These are phyloP conservation scores for Cranoglanis bouderius DNA, from an alignment of 2,113 vertebrate species.

Conservation along the genomic window DNA sequence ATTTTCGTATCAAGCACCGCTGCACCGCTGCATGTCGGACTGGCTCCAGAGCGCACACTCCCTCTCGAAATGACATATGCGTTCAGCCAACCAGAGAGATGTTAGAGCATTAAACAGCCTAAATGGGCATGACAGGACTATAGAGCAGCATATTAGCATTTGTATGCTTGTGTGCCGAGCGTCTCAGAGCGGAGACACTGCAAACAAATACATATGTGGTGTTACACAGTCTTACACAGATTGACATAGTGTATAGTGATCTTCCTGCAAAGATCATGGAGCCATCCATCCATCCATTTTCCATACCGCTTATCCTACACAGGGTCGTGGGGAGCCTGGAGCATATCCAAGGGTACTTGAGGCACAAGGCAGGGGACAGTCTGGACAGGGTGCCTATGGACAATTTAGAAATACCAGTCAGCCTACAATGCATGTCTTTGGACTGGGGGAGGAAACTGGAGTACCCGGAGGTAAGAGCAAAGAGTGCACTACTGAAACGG, in stretches of 20 bases:
- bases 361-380: too few relatives aligned
- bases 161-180: conserved; percentile 40
- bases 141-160: conserved; percentile 72
- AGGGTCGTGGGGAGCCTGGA: too few relatives aligned
- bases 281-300: too few relatives aligned
- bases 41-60: conserved; percentile 76
- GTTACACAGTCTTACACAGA: background rate
- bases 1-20: conserved; percentile 77
- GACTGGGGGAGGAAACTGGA: too few relatives aligned
- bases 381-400: too few relatives aligned
- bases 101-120: conserved; percentile 77
- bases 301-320: too few relatives aligned
- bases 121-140: conserved; percentile 77
- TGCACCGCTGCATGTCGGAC: conserved; percentile 74
- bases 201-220: background rate
- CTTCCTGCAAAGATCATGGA: background rate
- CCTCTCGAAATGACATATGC: conserved; percentile 89
- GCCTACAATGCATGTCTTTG: too few relatives aligned
- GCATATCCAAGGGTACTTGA: too few relatives aligned
- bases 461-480: background rate
- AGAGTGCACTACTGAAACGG: background rate
- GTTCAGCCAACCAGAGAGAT: conserved; percentile 84
- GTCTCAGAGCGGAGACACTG: background rate
- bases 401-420: too few relatives aligned
- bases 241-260: too few relatives aligned